phyloP scores from a whole-genome alignment of 2,113 vertebrate species.

The Edolisoma coerulescens region DNA sequence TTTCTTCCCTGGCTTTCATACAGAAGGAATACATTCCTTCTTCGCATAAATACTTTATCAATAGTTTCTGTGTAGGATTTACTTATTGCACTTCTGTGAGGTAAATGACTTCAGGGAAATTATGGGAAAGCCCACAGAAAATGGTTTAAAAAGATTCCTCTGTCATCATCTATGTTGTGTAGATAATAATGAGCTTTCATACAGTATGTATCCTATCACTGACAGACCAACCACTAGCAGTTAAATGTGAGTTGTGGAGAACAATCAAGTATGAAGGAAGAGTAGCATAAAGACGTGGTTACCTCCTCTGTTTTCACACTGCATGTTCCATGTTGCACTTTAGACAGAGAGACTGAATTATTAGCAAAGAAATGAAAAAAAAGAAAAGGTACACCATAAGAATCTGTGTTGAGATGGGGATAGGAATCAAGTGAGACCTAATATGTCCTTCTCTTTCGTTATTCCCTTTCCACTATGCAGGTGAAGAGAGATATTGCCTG shows the following conservation, averaged over 20 bases:
- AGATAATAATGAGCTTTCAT: background rate
- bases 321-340: background rate
- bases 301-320: background rate
- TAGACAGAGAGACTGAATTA: background rate
- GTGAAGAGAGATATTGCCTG: background rate
- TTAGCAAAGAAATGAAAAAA: background rate
- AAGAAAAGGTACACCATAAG: background rate
- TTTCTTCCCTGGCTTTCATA: background rate
- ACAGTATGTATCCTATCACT: background rate
- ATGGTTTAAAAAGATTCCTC: background rate
- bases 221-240: background rate
- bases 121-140: background rate
- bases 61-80: background rate
- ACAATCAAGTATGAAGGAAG: background rate
- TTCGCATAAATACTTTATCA: background rate
- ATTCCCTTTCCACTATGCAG: background rate
- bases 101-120: background rate
- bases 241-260: background rate
- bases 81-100: background rate
- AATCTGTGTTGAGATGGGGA: background rate
- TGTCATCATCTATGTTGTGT: background rate
- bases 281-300: fast-evolving
- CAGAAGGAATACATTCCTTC: background rate
- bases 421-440: background rate
- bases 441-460: background rate